Evolutionary conservation across 2,113 vertebrate species (phyloP).

Genomic region (Deroptyus accipitrinus): DNA sequence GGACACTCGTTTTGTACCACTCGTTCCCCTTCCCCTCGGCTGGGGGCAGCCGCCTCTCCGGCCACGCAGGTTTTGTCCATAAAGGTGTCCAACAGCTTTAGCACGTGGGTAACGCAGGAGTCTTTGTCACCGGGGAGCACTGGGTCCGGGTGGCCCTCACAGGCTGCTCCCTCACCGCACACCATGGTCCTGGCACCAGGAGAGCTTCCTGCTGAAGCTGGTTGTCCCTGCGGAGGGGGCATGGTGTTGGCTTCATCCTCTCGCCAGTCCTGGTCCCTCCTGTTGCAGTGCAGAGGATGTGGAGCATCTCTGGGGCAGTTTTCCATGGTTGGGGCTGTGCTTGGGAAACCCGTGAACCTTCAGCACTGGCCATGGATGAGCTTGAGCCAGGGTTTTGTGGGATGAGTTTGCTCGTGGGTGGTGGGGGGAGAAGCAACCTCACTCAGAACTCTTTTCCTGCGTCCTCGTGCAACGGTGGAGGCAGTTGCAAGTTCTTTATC

Average conservation of each 20-base stretch:
- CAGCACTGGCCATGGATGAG: fast-evolving
- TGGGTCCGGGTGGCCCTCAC: not conserved
- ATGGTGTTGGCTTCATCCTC: not conserved
- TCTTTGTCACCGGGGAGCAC: not conserved
- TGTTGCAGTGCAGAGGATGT: not conserved
- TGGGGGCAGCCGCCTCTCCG: not conserved
- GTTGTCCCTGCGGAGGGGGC: not conserved
- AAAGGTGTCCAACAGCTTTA: not conserved
- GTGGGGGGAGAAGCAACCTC: not conserved
- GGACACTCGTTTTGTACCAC: not conserved
- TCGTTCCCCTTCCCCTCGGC: not conserved
- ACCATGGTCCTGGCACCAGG: not conserved
- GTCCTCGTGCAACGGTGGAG: not conserved
- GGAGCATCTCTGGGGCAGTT: not conserved
- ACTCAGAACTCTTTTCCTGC: not conserved
- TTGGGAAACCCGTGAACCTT: not conserved
- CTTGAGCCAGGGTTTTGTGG: not conserved
- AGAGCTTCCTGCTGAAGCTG: not conserved
- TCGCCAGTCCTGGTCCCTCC: not conserved
- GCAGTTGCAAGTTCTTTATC: not conserved
- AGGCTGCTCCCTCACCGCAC: not conserved
- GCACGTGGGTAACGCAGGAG: not conserved
- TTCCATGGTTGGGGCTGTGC: fast-evolving
- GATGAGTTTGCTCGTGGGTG: not conserved
- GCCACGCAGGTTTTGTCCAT: not conserved